phyloP scores from a whole-genome alignment of 2,888 invertebrate species.

The Rugalucina vietnamica region DNA sequence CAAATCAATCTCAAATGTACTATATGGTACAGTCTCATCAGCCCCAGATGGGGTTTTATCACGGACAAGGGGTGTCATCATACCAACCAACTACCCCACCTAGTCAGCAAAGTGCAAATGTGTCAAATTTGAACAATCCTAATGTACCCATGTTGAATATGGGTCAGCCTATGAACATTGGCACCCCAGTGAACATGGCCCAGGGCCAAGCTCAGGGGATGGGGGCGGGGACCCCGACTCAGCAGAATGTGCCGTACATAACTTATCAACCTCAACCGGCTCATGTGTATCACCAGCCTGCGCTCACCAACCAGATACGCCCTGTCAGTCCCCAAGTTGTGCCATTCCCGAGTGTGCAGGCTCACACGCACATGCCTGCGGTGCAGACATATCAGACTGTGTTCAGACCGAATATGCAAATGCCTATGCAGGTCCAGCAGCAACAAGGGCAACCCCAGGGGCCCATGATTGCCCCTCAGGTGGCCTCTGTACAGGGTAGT shows the following conservation, averaged over 20 bases:
- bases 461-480: conserved; percentile 26
- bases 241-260: conserved; percentile 62
- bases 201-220: conserved; percentile 29
- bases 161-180: conserved; percentile 47
- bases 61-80: conserved; percentile 49
- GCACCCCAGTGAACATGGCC: conserved; percentile 47
- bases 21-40: conserved; percentile 54
- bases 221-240: conserved; percentile 33
- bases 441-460: conserved; percentile 37
- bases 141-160: conserved; percentile 38
- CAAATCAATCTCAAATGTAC: conserved; percentile 53
- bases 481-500: conserved; percentile 41
- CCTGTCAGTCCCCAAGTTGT: conserved; percentile 66
- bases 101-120: conserved; percentile 38
- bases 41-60: conserved; percentile 41
- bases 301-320: conserved; percentile 54
- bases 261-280: conserved; percentile 62
- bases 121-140: background rate
- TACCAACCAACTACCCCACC: conserved; percentile 52
- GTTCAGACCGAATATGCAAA: conserved; percentile 77
- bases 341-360: conserved; percentile 66
- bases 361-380: conserved; percentile 56
- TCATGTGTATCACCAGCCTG: conserved; percentile 58
- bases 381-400: conserved; percentile 68
- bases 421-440: conserved; percentile 76